Conservation (phyloP, 2,888 invertebrate genomes). For the Drymonia ruficornis region DNA sequence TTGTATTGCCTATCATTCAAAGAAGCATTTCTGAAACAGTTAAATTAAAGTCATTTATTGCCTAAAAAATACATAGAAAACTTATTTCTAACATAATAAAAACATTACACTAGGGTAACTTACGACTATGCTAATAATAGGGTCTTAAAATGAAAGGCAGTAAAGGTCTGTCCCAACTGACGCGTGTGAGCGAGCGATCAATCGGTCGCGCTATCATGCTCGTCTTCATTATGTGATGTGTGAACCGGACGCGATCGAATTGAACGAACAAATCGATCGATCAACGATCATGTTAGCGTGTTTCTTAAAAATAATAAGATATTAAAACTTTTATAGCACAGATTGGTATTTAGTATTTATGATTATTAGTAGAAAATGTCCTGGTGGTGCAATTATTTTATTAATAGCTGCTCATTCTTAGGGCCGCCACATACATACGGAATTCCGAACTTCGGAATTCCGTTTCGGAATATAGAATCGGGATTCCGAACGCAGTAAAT, state of each 20-base stretch:
- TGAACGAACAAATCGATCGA: background rate
- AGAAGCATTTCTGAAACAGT: slow-evolving; percentile 6
- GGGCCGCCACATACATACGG: too few relatives aligned
- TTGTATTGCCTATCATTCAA: background rate
- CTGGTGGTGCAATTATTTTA: background rate
- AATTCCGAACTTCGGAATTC: too few relatives aligned
- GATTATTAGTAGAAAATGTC: background rate
- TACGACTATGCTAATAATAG: background rate
- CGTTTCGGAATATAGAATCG: too few relatives aligned
- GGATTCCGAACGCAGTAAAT: too few relatives aligned
- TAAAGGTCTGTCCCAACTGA: background rate
- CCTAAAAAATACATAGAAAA: slow-evolving; percentile 21
- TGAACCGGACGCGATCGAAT: too few relatives aligned
- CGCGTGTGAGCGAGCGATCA: background rate
- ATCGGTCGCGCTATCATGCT: background rate
- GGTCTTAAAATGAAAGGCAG: background rate
- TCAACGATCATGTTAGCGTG: background rate
- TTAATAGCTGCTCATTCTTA: too few relatives aligned
- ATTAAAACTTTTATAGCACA: background rate
- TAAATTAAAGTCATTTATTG: slow-evolving; percentile 12
- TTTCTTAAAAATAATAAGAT: background rate
- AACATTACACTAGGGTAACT: slow-evolving; percentile 7
- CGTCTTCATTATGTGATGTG: too few relatives aligned
- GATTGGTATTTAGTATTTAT: background rate
- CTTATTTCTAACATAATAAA: slow-evolving; percentile 13